Evolutionary conservation across 2,888 invertebrate species (phyloP).

Genomic region (Sinopyrophorus schimmeli): DNA sequence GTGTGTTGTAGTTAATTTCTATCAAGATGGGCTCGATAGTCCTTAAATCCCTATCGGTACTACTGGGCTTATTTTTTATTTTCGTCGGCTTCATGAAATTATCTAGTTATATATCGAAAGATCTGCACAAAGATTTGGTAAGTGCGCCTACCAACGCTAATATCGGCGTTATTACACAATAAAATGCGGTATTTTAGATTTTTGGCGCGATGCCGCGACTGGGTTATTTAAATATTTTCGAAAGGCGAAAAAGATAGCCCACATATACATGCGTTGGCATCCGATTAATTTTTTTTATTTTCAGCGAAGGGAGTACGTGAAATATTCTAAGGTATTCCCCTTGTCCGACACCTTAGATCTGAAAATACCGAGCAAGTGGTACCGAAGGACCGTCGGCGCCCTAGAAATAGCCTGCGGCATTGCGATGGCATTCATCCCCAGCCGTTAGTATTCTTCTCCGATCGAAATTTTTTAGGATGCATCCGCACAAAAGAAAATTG

Average conservation of each 20-base stretch:
- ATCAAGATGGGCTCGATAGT: slow-evolving; percentile 73
- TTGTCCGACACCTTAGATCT: slow-evolving; percentile 78
- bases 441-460: slow-evolving; percentile 65
- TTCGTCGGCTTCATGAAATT: slow-evolving; percentile 93
- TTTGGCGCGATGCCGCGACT: slow-evolving; percentile 52
- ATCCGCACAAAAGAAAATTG: background rate
- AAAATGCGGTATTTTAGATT: slow-evolving; percentile 44
- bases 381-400: slow-evolving; percentile 79
- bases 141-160: slow-evolving; percentile 55
- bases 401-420: slow-evolving; percentile 84
- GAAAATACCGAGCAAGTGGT: slow-evolving; percentile 92
- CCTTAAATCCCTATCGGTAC: slow-evolving; percentile 85
- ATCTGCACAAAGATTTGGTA: slow-evolving; percentile 95
- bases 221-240: slow-evolving; percentile 43
- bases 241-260: too few species aligned
- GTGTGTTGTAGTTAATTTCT: slow-evolving; percentile 7
- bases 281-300: slow-evolving; percentile 52
- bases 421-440: slow-evolving; percentile 80
- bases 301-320: slow-evolving; percentile 92
- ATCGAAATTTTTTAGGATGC: background rate
- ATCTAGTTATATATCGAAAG: slow-evolving; percentile 89
- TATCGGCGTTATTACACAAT: slow-evolving; percentile 39
- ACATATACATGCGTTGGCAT: too few species aligned
- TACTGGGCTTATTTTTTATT: slow-evolving; percentile 92
- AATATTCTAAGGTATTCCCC: slow-evolving; percentile 94